Base-by-base conservation (phyloP, 2,888 invertebrate genomes). In the Drosophila nr. medialis region DNA sequence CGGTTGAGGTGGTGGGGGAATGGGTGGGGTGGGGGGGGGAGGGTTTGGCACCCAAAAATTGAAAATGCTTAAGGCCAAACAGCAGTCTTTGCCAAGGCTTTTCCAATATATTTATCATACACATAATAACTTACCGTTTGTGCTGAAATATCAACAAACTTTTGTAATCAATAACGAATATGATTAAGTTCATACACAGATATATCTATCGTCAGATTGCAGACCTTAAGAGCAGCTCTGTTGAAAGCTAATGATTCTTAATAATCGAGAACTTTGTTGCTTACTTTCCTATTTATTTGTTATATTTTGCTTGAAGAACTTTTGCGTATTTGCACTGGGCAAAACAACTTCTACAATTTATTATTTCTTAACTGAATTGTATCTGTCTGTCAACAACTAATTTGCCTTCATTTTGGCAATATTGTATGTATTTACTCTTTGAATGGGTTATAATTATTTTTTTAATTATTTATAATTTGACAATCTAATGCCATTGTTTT, bases 21-120 rank as follows among this genome's bases (percentile, higher is more conserved):
- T 4, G 7, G 18, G n/a, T 4, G 4, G 27, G 24, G 6, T 1
- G 24, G 24, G 24, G 24, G 24, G 24, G 1, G 24, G 24, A 1
- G 24, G n/a, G n/a, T n/a, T n/a, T 15, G 32, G 34, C 30, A 29
- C 34, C 50, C 56, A 18, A 71, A 78, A 78, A 80, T 80, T 76
- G 73, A 79, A 80, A 75, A 72, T 51, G 72, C 76, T 71, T 58
- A 24, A 70, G 70, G 64, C 50, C 56, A 54, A 29, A 24, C 24
- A 50, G 29, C 53, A 69, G 64, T 32, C 69, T 72, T 74, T 54
- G 30, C 45, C 10, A 29, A 55, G 54, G 32, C 38, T 45, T 58
- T 29, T 32, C 21, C 55, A 55, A 74, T 61, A 56, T 40, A 27
- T 38, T 48, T 64, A 38, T 27, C 6, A 49, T 1, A 36, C 2